Base-by-base conservation (phyloP, 2,113 vertebrate genomes). In the Dolichotis patagonum region DNA sequence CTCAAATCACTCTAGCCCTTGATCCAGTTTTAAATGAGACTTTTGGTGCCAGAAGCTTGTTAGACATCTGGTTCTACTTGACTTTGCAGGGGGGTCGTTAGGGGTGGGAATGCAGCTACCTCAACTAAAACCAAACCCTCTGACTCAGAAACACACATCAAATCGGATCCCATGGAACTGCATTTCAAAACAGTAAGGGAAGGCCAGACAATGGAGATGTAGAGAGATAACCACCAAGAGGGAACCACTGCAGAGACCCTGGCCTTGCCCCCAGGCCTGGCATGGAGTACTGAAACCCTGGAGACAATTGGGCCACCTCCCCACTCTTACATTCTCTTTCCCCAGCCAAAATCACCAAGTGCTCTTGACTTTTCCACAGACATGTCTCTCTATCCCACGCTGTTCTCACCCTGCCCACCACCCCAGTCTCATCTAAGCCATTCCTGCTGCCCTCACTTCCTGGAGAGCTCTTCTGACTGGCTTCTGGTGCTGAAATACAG, bases 1-100 rank as follows among this genome's bases (percentile, higher is more conserved):
- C 60, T 95, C 75, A 62, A 60, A 92, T 94, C 73, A 26, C 69
- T 63, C 83, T 32, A 63, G 2, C 91, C 97, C 98, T 98, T 98
- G 96, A 97, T 95, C 95, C 96, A 89, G 93, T 95, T 97, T 97
- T 97, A 97, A 98, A 98, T 93, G 94, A 98, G 93, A 30, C 85
- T 96, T 96, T 96, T 80, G 65, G 96, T 98, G 97, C 96, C 98
- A 98, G 97, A 93, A 97, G 81, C 96, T 97, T 97, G 0, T 97
- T 96, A 98, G 97, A 98, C 98, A 98, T 98, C 98, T 98, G 98
- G 92, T 98, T 98, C 98, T 94, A 98, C 98, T 98, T 98, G 87
- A 54, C 86, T 91, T 85, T 97, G 90, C 91, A 63, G 46, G 92
- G 90, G 95, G 85, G 84, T 89, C 97, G 97, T 97, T 93, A 80